A percentile compares a stretch with the other conserved stretches of the same genome.
These are phyloP conservation scores for Sinocyclocheilus rhinocerous DNA, from an alignment of 2,113 vertebrate genomes.

Conservation along the genomic window DNA sequence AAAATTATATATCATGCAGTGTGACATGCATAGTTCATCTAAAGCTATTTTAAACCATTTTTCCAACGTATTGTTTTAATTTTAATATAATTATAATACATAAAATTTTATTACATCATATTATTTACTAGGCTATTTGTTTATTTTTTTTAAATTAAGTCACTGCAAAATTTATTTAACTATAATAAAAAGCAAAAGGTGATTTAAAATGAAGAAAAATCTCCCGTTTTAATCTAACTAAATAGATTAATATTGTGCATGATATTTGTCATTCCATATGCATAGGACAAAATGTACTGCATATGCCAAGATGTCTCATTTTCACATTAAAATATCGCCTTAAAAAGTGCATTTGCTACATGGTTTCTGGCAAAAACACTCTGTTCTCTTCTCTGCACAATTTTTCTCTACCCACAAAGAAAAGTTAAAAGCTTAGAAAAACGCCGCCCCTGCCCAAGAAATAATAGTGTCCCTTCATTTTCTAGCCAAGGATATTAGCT, in stretches of 20 bases:
- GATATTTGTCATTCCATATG: neutral
- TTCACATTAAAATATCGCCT: neutral
- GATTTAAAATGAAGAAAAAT: neutral
- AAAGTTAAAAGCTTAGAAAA: neutral
- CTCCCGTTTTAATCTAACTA: neutral
- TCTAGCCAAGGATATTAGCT: neutral
- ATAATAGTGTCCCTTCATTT: slow-evolving; percentile 4
- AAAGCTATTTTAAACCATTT: too few relatives aligned
- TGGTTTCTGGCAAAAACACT: neutral
- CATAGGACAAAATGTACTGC: neutral
- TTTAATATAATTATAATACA: neutral
- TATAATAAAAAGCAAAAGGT: neutral
- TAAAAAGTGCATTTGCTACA: neutral
- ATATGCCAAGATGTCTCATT: neutral
- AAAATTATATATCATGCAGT: too few relatives aligned
- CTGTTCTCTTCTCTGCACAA: too few relatives aligned
- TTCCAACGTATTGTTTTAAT: neutral
- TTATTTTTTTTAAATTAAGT: neutral
- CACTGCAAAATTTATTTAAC: too few relatives aligned
- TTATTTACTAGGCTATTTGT: neutral
- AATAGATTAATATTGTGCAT: neutral
- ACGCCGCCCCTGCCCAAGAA: neutral
- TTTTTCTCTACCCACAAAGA: too few relatives aligned
- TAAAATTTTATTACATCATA: neutral
- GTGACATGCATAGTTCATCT: too few relatives aligned